Evolutionary conservation across 2,113 vertebrate genomes (phyloP).

Genomic region (Beaufortia kweichowensis): DNA sequence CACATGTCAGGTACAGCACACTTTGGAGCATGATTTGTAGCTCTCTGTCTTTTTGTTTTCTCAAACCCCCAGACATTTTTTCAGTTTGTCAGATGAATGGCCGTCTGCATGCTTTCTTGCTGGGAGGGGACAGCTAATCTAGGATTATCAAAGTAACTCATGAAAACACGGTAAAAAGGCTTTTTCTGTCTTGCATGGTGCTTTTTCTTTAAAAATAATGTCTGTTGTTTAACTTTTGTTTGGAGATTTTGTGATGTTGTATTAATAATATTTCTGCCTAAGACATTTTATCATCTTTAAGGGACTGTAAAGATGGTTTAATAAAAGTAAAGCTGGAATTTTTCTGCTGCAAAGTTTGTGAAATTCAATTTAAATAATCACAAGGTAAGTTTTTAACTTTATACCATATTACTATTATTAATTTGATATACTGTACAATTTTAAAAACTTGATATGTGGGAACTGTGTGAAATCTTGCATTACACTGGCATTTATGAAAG

Average conservation of each 20-base stretch:
- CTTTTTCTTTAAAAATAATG: not conserved
- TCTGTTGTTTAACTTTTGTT: not conserved
- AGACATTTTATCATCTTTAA: not conserved
- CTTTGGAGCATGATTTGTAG: not conserved
- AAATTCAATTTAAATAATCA: not conserved
- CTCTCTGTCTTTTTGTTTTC: not conserved
- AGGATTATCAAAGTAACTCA: constrained; percentile 37
- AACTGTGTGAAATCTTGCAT: no score
- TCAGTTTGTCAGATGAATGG: not conserved
- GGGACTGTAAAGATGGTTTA: not conserved
- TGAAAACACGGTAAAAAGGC: constrained; percentile 15
- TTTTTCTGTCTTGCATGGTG: not conserved
- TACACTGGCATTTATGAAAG: no score
- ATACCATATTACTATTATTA: not conserved
- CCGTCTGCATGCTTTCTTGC: not conserved
- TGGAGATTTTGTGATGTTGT: not conserved
- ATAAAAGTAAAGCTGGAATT: not conserved
- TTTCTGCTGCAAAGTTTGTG: not conserved
- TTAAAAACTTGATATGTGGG: no score
- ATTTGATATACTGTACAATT: no score
- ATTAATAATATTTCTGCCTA: not conserved
- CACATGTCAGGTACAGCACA: not conserved
- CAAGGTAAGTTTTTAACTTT: not conserved
- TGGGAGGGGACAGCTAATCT: constrained; percentile 41
- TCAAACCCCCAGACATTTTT: not conserved